phyloP scores from a whole-genome alignment of 2,888 invertebrate species.

The Philonicus albiceps region DNA sequence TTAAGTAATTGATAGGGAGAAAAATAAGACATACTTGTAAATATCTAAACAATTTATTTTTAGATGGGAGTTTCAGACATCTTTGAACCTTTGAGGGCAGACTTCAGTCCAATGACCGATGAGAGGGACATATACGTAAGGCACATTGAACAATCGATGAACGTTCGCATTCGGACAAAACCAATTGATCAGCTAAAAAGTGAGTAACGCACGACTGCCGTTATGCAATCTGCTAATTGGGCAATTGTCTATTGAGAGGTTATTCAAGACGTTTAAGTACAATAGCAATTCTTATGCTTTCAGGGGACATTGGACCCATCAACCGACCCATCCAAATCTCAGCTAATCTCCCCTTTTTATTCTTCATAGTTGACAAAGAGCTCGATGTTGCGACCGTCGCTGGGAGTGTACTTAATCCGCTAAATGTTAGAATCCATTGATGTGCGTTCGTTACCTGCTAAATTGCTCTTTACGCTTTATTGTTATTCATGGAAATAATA shows the following conservation, averaged over 20 bases:
- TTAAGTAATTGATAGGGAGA: too few relatives aligned
- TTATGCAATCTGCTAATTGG: neutral
- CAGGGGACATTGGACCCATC: constrained; percentile 60
- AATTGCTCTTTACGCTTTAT: neutral
- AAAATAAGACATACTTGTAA: neutral
- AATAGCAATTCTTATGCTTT: constrained; percentile 33
- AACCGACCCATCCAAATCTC: constrained; percentile 72
- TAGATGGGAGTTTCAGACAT: constrained; percentile 81
- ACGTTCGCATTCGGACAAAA: constrained; percentile 82
- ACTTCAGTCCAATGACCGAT: constrained; percentile 80
- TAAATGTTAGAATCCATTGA: constrained; percentile 81
- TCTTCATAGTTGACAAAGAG: constrained; percentile 83
- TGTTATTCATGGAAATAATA: neutral
- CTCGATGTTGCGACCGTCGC: constrained; percentile 82
- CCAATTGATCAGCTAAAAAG: constrained; percentile 63
- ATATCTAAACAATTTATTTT: constrained; percentile 49
- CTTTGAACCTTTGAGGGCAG: constrained; percentile 81
- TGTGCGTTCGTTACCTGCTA: neutral
- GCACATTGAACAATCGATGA: constrained; percentile 84
- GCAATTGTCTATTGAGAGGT: neutral
- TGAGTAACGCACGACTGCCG: constrained; percentile 53
- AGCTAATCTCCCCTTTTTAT: constrained; percentile 83
- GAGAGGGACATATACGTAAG: constrained; percentile 81
- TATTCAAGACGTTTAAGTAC: neutral
- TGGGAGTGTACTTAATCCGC: constrained; percentile 83